Evolutionary conservation across 2,888 invertebrate species (phyloP).

Genomic region (Geophilus truncorum): DNA sequence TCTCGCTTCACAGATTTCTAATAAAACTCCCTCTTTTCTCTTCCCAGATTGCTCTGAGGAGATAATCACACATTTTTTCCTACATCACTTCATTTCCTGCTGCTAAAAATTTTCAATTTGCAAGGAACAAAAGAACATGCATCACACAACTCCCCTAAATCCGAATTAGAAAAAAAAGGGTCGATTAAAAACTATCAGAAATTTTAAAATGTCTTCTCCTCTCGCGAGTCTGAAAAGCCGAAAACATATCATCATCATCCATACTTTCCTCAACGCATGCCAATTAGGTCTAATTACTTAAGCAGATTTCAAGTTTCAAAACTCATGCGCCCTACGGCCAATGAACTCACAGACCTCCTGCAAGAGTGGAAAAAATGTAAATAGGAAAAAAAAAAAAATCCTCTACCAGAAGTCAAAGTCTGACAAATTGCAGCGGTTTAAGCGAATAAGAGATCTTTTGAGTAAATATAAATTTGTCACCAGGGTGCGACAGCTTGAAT

Average conservation of each 20-base stretch:
- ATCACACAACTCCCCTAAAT: neutral
- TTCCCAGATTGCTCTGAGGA: neutral
- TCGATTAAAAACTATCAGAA: neutral
- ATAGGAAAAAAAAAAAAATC: neutral
- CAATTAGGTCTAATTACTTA: neutral
- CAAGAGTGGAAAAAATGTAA: neutral
- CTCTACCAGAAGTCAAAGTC: neutral
- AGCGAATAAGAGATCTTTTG: neutral
- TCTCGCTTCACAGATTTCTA: constrained; percentile 21
- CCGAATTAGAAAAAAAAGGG: neutral
- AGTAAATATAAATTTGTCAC: neutral
- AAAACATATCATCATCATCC: constrained; percentile 3
- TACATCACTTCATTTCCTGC: constrained; percentile 7
- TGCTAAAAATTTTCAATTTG: constrained; percentile 23
- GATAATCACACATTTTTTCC: constrained; percentile 23
- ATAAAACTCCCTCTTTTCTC: neutral
- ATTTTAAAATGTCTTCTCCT: neutral
- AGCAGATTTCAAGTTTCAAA: neutral
- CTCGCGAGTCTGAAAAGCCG: too few species aligned
- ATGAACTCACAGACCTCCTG: neutral
- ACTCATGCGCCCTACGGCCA: neutral
- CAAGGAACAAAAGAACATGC: constrained; percentile 7
- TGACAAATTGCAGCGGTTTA: neutral
- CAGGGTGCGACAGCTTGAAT: neutral
- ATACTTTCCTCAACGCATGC: neutral